Evolutionary conservation across 2,113 vertebrate species (phyloP).

Genomic region (Cyanoderma ruficeps): DNA sequence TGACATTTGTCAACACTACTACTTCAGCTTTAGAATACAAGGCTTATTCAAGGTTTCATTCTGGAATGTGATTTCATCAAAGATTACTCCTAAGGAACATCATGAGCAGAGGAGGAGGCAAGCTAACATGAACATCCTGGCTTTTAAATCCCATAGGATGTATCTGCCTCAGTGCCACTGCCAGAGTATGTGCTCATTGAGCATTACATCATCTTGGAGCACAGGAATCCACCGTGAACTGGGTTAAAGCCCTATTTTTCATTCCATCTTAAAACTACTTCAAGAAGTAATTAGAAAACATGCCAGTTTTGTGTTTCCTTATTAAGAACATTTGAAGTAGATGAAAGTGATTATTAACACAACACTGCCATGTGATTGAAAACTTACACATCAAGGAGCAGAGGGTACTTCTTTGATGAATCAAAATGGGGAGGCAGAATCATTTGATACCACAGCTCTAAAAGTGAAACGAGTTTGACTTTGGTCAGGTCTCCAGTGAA

Average conservation of each 20-base stretch:
- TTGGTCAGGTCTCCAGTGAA: not conserved
- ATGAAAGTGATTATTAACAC: constrained; percentile 42
- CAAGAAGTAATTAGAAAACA: constrained; percentile 13
- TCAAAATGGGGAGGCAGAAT: constrained; percentile 91
- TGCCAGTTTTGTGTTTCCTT: not conserved
- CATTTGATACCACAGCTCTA: constrained; percentile 96
- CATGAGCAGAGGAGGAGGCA: not conserved
- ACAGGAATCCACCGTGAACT: not conserved
- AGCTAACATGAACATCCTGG: not conserved
- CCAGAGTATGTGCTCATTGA: not conserved
- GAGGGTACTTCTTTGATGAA: constrained; percentile 90
- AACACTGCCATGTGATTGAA: not conserved
- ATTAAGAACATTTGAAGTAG: constrained; percentile 30
- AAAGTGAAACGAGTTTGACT: constrained; percentile 25
- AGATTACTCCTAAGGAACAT: not conserved
- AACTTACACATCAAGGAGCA: constrained; percentile 96
- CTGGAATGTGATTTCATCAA: not conserved
- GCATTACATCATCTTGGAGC: not conserved
- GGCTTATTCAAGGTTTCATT: not conserved
- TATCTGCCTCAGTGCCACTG: not conserved
- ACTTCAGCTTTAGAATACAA: not conserved
- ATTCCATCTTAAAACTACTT: not conserved
- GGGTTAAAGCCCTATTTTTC: not conserved
- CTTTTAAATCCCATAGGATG: not conserved
- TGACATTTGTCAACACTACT: not conserved